Percentiles rank a stretch among this genome's conserved stretches.
phyloP scores from a whole-genome alignment of 1,140 invertebrate species.

The Hyles euphorbiae region DNA sequence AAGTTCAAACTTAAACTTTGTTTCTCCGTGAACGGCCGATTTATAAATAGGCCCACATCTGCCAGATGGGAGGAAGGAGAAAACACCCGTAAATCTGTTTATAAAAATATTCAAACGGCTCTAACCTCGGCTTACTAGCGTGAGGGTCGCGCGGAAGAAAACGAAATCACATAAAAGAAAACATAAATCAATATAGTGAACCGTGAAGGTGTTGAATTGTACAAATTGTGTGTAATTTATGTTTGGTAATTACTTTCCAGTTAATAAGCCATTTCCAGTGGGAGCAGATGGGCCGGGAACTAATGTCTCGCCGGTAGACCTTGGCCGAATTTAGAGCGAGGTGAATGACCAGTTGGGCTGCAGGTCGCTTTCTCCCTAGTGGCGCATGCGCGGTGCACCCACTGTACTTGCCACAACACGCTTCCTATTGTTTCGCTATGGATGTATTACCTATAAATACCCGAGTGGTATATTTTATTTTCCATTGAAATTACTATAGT shows the following conservation, averaged over 20 bases:
- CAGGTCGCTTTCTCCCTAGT: conserved; percentile 53
- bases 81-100: conserved; percentile 29
- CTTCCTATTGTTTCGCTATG: conserved; percentile 7
- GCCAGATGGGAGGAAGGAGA: conserved; percentile 37
- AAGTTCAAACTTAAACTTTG: conserved; percentile 49
- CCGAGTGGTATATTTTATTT: background rate
- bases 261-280: too few relatives aligned
- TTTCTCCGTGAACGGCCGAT: conserved; percentile 39
- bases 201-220: too few relatives aligned
- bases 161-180: background rate
- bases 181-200: too few relatives aligned
- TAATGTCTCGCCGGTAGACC: conserved; percentile 43
- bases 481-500: background rate
- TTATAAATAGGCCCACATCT: conserved; percentile 36
- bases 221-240: too few relatives aligned
- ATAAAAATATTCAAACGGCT: conserved; percentile 30
- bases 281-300: background rate
- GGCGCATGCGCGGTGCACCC: conserved; percentile 41
- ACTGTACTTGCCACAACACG: conserved; percentile 13
- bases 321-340: conserved; percentile 66
- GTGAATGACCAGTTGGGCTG: conserved; percentile 35
- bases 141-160: background rate
- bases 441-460: background rate
- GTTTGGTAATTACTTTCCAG: too few relatives aligned
- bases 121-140: background rate